Evolutionary conservation across 2,113 vertebrate species (phyloP).

Genomic region (Romanogobio albipinnatus): DNA sequence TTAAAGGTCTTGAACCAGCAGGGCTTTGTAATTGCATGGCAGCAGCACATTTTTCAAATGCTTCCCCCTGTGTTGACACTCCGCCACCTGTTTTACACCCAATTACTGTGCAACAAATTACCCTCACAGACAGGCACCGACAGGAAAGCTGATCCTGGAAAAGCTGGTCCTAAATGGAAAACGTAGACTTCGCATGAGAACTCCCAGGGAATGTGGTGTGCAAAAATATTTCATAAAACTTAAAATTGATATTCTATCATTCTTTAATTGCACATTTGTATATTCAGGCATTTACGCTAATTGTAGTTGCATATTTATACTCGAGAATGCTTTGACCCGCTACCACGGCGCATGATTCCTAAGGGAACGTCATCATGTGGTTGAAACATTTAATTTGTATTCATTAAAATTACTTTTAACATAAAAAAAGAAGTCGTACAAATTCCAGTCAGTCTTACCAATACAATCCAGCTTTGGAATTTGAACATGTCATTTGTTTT

Average conservation of each 20-base stretch:
- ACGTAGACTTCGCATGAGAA: background rate
- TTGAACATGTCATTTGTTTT: too few relatives aligned
- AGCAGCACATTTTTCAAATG: constrained; percentile 78
- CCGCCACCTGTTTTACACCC: constrained; percentile 76
- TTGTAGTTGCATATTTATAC: too few relatives aligned
- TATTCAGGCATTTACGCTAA: background rate
- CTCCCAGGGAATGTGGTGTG: background rate
- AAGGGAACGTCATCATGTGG: too few relatives aligned
- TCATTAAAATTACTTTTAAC: too few relatives aligned
- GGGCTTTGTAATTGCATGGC: constrained; percentile 69
- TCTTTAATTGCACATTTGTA: background rate
- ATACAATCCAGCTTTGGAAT: too few relatives aligned
- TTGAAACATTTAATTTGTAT: too few relatives aligned
- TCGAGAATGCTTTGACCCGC: too few relatives aligned
- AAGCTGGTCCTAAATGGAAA: background rate
- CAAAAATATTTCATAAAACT: background rate
- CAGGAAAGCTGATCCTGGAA: constrained; percentile 27
- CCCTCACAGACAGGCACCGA: constrained; percentile 48
- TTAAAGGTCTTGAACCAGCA: constrained; percentile 71
- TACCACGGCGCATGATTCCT: too few relatives aligned
- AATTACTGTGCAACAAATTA: constrained; percentile 67
- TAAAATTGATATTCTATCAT: background rate
- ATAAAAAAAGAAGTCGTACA: too few relatives aligned
- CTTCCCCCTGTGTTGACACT: constrained; percentile 72
- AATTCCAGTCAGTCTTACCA: too few relatives aligned